Evolutionary conservation across 2,113 vertebrate species (phyloP), one percentile per base, ranked within the genome.

Genomic region (Xenopus laevis): DNA sequence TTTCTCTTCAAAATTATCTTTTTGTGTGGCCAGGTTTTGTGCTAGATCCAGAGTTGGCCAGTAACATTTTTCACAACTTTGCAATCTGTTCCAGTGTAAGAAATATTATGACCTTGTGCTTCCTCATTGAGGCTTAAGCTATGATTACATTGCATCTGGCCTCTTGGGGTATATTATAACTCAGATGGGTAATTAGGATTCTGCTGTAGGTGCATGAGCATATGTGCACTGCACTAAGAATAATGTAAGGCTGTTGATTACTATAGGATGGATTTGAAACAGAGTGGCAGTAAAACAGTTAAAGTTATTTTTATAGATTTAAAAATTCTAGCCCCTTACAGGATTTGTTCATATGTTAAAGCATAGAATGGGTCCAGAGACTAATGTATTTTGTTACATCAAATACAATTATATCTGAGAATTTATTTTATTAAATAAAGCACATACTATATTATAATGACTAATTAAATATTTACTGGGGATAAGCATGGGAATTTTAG

Each of bases 111-210:
- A 75, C 58, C 13, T 75, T 68, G 58, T 50, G 27, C 62, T 75
- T 68, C 50, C 30, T 68, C 60, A 68, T 68, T 50, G 40, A 27
- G 65, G 72, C 57, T 75, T 75, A 40, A 52, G 33, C 30, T 30
- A 62, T 44, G 46, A 68, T 68, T 23, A 53, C 58, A 61, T 68
- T 44, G 50, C 58, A 16, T 27, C 65, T 60, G 57, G 13, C 23
- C 57, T 59, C 72, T 23, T 75, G 72, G 58, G 72, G 65, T 61
- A 75, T 58, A 75, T 61, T 61, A 68, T 52, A 62, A 75, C 55
- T 68, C 65, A 67, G 63, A 74, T 66, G 64, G 72, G 40, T 67
- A 66, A 74, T 74, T 74, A 53, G 60, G n/a, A 62, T 53, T 75
- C 21, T 68, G 27, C 58, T 60, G 17, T 62, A 75, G 45, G 65